A percentile compares a stretch with the other conserved stretches of the same genome.
These are phyloP conservation scores for Lagria hirta DNA, from an alignment of 2,888 invertebrate species.

Conservation along the genomic window DNA sequence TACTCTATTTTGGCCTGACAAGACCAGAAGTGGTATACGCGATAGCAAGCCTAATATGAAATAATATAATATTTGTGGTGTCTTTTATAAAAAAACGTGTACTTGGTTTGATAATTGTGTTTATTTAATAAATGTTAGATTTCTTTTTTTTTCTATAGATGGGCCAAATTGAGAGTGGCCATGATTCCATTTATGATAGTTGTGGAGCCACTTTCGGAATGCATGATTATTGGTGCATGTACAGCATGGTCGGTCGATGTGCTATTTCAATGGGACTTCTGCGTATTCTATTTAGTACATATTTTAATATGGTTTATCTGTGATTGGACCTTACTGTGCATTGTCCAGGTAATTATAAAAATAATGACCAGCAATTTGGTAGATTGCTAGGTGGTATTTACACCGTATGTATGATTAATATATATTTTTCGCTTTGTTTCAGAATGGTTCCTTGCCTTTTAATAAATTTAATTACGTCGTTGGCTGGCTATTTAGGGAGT, in stretches of 20 bases:
- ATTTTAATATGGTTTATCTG: constrained; percentile 92
- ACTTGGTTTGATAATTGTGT: neutral
- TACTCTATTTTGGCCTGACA: too few relatives aligned
- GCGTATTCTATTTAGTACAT: constrained; percentile 91
- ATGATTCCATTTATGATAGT: constrained; percentile 92
- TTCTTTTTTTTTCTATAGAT: constrained; percentile 66
- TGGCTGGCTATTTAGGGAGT: constrained; percentile 93
- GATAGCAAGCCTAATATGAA: too few relatives aligned
- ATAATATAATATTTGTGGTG: too few relatives aligned
- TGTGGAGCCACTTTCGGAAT: constrained; percentile 94
- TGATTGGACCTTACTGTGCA: constrained; percentile 89
- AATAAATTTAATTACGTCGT: constrained; percentile 90
- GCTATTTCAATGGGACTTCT: constrained; percentile 84
- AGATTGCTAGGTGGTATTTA: neutral
- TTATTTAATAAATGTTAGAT: constrained; percentile 3
- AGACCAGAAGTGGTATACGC: too few relatives aligned
- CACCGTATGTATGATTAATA: too few relatives aligned
- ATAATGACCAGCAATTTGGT: neutral
- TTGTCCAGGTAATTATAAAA: constrained; percentile 70
- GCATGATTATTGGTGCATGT: constrained; percentile 88
- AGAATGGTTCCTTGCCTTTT: constrained; percentile 91
- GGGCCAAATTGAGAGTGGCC: constrained; percentile 93
- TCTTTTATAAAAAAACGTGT: too few relatives aligned
- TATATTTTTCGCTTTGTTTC: constrained; percentile 44
- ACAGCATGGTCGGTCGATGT: constrained; percentile 84